phyloP scores from a whole-genome alignment of 2,797 vertebrate species.

The Tarsius wallacei region DNA sequence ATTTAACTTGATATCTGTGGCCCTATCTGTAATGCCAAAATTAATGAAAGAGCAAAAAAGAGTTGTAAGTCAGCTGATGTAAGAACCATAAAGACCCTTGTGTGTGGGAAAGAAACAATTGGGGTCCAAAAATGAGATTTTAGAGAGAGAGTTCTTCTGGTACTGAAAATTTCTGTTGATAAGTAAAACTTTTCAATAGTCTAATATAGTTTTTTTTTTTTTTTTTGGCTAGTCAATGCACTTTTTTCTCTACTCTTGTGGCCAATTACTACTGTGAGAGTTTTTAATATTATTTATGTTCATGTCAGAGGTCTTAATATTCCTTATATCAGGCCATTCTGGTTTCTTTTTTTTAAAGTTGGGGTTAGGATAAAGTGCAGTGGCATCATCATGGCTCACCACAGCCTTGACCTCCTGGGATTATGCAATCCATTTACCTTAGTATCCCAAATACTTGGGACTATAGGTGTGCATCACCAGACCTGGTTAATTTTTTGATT shows the following conservation, averaged over 20 bases:
- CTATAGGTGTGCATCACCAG: too few relatives aligned
- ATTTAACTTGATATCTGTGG: constrained; percentile 13
- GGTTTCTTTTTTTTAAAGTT: not conserved
- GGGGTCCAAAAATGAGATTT: not conserved
- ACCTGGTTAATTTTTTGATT: too few relatives aligned
- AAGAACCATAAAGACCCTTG: not conserved
- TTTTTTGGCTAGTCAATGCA: not conserved
- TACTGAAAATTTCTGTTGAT: constrained; percentile 12
- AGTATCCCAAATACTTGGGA: too few relatives aligned
- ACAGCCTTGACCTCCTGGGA: not conserved
- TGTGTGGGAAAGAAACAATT: not conserved
- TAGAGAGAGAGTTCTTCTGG: not conserved
- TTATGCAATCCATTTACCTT: not conserved
- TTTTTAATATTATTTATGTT: constrained; percentile 25
- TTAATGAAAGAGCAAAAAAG: constrained; percentile 45
- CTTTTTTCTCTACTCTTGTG: not conserved
- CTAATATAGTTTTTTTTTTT: not conserved
- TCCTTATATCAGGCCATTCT: not conserved
- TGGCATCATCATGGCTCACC: not conserved
- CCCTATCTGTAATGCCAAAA: constrained; percentile 7
- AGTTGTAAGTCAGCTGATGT: not conserved
- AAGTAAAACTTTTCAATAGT: constrained; percentile 55
- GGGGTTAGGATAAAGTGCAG: not conserved
- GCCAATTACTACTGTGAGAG: not conserved
- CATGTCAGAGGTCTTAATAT: not conserved